Percentiles rank a stretch among this genome's conserved stretches.
Evolutionary conservation across 2,797 vertebrate genomes (phyloP).

Genomic region (Ctenopoma multispine): DNA sequence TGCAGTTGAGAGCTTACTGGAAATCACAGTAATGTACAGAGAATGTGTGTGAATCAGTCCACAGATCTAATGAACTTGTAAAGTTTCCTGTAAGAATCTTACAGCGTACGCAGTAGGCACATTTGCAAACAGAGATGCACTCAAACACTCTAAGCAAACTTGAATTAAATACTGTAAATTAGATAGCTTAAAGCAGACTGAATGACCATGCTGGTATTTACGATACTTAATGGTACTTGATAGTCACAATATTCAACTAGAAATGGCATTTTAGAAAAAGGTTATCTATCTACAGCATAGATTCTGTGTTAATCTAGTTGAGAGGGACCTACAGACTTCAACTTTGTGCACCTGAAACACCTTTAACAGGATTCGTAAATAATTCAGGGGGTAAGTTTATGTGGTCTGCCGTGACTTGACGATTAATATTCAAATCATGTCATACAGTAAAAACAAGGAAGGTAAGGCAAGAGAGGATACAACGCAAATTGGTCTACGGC

Average conservation of each 20-base stretch:
- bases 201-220: neutral
- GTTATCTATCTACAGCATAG: neutral
- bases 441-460: constrained; percentile 31
- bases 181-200: neutral
- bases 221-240: neutral
- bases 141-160: neutral
- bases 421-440: constrained; percentile 44
- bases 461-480: constrained; percentile 37
- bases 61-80: neutral
- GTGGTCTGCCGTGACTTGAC: constrained; percentile 5
- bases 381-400: constrained; percentile 4
- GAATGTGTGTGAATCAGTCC: constrained; percentile 18
- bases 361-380: constrained; percentile 8
- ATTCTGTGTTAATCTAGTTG: neutral
- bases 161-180: neutral
- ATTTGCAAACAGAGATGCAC: neutral
- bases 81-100: neutral
- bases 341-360: neutral
- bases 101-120: neutral
- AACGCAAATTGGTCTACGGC: constrained; percentile 33
- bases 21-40: constrained; percentile 25
- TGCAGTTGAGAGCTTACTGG: constrained; percentile 41
- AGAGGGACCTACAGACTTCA: neutral
- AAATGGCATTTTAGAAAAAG: neutral
- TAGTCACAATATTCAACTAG: too few species aligned